Evolutionary conservation across 2,113 vertebrate genomes (phyloP).

Genomic region (Bubo bubo): DNA sequence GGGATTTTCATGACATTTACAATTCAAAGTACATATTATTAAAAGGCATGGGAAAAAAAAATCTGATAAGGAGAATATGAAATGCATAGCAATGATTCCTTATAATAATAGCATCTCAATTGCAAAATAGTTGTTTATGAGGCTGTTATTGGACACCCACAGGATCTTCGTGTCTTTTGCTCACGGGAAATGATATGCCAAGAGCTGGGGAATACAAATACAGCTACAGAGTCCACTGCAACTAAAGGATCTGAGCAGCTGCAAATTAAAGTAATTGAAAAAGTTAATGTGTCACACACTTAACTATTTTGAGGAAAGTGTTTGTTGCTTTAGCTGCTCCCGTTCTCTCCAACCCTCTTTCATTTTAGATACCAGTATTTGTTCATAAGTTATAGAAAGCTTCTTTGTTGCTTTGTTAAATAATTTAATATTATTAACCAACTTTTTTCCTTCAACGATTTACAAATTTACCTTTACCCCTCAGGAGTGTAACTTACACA

Average conservation of each 20-base stretch:
- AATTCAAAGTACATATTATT: not conserved
- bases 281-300: not conserved
- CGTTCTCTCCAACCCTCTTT: not conserved
- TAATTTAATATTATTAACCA: not conserved
- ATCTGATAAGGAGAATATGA: not conserved
- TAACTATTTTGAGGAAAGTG: not conserved
- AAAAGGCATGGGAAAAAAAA: not conserved
- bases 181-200: not conserved
- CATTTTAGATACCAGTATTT: not conserved
- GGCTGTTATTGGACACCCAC: not conserved
- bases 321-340: not conserved
- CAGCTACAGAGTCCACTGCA: not conserved
- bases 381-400: not conserved
- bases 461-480: not conserved
- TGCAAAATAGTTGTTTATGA: not conserved
- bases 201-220: not conserved
- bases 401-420: not conserved
- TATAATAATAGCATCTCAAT: not conserved
- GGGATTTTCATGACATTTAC: not conserved
- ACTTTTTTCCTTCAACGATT: not conserved
- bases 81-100: not conserved
- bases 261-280: not conserved
- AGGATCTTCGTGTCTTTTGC: not conserved
- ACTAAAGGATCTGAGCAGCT: not conserved
- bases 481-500: not conserved